Evolutionary conservation across 2,797 vertebrate species (phyloP).

Genomic region (Myotis planiceps): DNA sequence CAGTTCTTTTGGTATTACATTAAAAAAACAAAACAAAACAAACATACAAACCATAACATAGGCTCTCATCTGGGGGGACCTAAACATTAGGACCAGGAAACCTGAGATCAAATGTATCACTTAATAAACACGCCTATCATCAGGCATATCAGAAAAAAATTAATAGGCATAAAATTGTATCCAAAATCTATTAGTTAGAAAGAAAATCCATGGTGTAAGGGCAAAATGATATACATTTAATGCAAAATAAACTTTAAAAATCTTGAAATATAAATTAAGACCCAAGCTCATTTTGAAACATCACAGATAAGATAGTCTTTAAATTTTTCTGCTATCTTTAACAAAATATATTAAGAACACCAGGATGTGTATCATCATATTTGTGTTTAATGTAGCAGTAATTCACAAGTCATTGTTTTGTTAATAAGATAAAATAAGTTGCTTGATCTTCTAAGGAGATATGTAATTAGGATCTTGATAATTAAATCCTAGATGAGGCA

Average conservation of each 20-base stretch:
- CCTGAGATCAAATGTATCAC: background rate
- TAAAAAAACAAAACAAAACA: background rate
- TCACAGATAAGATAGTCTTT: background rate
- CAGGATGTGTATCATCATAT: background rate
- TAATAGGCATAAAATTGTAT: constrained; percentile 58
- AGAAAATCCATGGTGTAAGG: constrained; percentile 62
- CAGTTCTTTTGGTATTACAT: background rate
- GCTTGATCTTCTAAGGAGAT: constrained; percentile 56
- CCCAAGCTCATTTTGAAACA: background rate
- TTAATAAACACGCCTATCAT: constrained; percentile 62
- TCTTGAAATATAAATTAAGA: constrained; percentile 19
- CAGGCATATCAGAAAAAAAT: constrained; percentile 33
- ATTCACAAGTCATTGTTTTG: constrained; percentile 65
- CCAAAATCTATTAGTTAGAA: constrained; percentile 15
- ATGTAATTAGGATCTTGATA: constrained; percentile 70
- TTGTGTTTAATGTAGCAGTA: constrained; percentile 46
- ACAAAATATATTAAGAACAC: constrained; percentile 43
- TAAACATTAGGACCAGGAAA: background rate
- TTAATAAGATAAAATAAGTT: constrained; percentile 65
- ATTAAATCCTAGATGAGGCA: constrained; percentile 67
- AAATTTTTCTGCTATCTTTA: background rate
- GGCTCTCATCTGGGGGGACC: background rate
- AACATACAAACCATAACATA: background rate
- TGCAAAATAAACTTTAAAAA: background rate
- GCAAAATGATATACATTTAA: constrained; percentile 14